Evolutionary conservation across 2,113 vertebrate genomes (phyloP).

Genomic region (Macquaria ambigua): DNA sequence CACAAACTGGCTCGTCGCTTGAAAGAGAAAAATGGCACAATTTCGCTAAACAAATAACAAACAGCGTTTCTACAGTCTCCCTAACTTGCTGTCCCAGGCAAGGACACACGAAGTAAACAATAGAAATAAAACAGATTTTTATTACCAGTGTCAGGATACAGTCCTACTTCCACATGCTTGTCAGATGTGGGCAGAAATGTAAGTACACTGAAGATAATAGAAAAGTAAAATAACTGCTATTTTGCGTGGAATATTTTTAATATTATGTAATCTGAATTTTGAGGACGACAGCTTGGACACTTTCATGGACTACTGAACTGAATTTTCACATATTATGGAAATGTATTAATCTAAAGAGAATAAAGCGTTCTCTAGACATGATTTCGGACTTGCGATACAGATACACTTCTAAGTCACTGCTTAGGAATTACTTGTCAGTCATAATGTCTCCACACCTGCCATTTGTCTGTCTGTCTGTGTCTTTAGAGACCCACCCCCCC

Average conservation of each 20-base stretch:
- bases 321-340: neutral
- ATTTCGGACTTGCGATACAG: neutral
- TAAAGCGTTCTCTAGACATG: too few species aligned
- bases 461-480: slow-evolving; percentile 52
- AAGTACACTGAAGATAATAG: neutral
- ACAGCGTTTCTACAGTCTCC: slow-evolving; percentile 37
- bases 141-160: slow-evolving; percentile 47
- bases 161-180: neutral
- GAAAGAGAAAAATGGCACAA: slow-evolving; percentile 17
- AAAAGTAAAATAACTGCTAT: neutral
- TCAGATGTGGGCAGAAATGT: slow-evolving; percentile 8
- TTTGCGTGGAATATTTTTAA: neutral
- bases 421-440: slow-evolving; percentile 15
- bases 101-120: slow-evolving; percentile 54
- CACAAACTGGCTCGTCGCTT: neutral
- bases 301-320: neutral
- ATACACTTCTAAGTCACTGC: neutral
- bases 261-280: neutral
- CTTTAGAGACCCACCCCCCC: slow-evolving; percentile 35
- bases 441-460: slow-evolving; percentile 49
- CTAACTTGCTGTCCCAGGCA: slow-evolving; percentile 42
- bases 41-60: slow-evolving; percentile 63
- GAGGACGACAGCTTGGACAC: neutral
- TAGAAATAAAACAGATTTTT: slow-evolving; percentile 45
- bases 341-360: neutral